Evolutionary conservation across 2,113 vertebrate genomes (phyloP).

Genomic region (Cinclus mexicanus): DNA sequence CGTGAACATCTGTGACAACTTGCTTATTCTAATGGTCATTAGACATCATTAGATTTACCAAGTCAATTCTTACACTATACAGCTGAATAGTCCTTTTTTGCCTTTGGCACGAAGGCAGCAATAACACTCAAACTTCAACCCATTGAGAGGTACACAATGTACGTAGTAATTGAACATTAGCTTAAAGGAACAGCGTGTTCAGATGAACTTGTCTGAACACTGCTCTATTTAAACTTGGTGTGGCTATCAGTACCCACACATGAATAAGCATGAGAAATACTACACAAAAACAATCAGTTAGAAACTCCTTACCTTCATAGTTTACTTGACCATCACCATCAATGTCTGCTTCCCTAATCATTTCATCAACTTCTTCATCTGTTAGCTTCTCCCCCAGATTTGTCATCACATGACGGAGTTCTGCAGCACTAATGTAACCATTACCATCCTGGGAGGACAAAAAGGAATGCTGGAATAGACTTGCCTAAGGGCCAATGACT

Average conservation of each 20-base stretch:
- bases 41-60: neutral
- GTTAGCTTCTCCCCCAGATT: slow-evolving; percentile 99
- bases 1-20: neutral
- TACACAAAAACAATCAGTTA: neutral
- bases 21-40: neutral
- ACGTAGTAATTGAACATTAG: neutral
- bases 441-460: slow-evolving; percentile 87
- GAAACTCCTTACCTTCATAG: slow-evolving; percentile 89
- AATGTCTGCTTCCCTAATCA: slow-evolving; percentile 99
- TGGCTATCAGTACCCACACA: neutral
- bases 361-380: slow-evolving; percentile 97
- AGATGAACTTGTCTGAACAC: neutral
- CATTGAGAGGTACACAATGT: neutral
- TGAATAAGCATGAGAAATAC: neutral
- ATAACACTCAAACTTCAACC: neutral
- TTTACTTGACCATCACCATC: slow-evolving; percentile 99
- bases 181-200: neutral
- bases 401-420: slow-evolving; percentile 99
- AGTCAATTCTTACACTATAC: neutral
- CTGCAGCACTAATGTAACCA: slow-evolving; percentile 98
- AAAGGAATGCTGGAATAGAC: neutral
- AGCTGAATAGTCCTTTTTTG: neutral
- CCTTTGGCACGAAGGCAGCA: neutral
- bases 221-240: neutral
- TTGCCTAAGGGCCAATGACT: neutral